A percentile compares a stretch with the other conserved stretches of the same genome.
phyloP scores from a whole-genome alignment of 2,888 invertebrate species.

The Agapetus fuscipes region DNA sequence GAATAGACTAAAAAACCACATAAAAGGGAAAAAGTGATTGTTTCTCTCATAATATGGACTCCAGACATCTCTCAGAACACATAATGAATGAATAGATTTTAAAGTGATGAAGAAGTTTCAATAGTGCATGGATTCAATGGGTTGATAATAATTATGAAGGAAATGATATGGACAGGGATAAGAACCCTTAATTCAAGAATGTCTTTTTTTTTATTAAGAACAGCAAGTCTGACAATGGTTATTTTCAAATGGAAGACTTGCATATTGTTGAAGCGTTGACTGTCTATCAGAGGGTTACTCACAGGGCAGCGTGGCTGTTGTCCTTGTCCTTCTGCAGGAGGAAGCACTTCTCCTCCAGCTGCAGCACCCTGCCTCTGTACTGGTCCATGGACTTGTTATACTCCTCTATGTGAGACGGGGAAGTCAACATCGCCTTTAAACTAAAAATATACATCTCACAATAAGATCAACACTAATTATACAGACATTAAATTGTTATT shows the following conservation, averaged over 20 bases:
- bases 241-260: no score
- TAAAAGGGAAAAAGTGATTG: no score
- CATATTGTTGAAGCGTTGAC: no score
- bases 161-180: background rate
- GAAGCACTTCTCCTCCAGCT: slow-evolving; percentile 37
- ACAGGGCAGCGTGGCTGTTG: slow-evolving; percentile 40
- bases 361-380: slow-evolving; percentile 36
- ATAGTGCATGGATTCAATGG: background rate
- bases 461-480: background rate
- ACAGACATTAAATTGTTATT: background rate
- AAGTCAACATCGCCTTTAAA: slow-evolving; percentile 15
- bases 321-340: slow-evolving; percentile 37
- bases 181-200: background rate
- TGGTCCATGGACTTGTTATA: slow-evolving; percentile 29
- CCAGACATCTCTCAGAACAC: no score
- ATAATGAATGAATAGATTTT: no score
- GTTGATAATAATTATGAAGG: background rate
- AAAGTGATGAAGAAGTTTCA: no score
- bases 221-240: no score
- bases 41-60: no score
- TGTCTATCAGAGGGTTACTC: no score
- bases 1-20: no score
- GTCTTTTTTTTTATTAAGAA: no score
- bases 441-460: slow-evolving; percentile 8
- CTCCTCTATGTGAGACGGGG: slow-evolving; percentile 23